phyloP scores from a whole-genome alignment of 2,797 vertebrate species.

The Malurus splendens region DNA sequence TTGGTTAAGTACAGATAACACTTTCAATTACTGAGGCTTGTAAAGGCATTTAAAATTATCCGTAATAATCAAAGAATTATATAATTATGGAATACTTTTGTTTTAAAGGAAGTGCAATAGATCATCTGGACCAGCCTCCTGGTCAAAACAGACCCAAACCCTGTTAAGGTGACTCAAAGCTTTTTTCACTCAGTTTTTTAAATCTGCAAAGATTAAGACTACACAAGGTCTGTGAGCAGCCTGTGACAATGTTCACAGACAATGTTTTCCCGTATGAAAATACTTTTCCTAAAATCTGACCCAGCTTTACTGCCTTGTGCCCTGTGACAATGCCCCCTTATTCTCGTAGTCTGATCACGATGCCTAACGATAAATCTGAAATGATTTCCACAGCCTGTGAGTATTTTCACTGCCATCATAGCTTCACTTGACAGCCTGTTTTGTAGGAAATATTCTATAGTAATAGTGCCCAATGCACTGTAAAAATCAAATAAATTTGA shows the following conservation, averaged over 20 bases:
- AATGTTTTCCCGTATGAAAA: neutral
- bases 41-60: neutral
- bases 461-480: neutral
- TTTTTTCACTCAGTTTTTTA: neutral
- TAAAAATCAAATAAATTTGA: neutral
- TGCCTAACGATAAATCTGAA: rapidly evolving
- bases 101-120: neutral
- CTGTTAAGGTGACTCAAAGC: neutral
- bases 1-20: neutral
- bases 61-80: neutral
- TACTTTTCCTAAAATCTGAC: neutral
- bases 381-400: neutral
- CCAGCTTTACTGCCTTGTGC: neutral
- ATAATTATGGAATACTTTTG: neutral
- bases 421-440: neutral
- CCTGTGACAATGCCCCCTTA: neutral
- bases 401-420: neutral
- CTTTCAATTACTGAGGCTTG: neutral
- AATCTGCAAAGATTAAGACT: neutral
- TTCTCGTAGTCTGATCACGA: rapidly evolving
- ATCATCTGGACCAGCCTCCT: neutral
- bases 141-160: neutral
- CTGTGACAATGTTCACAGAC: neutral
- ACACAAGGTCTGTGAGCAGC: neutral
- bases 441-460: neutral